phyloP scores from a whole-genome alignment of 2,797 vertebrate species.

The Carduelis carduelis region DNA sequence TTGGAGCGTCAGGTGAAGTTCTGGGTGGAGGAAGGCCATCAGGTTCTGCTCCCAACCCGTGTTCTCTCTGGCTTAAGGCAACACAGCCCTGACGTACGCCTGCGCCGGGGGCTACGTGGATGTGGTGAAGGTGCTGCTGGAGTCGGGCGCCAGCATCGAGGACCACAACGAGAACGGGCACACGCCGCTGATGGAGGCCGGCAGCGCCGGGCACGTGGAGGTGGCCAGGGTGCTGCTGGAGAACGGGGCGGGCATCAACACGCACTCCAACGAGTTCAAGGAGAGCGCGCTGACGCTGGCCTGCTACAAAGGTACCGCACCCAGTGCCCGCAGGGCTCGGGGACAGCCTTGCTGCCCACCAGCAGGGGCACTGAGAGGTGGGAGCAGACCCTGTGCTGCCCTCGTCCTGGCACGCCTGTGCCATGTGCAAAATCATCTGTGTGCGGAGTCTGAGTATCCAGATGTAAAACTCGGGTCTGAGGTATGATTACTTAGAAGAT shows the following conservation, averaged over 20 bases:
- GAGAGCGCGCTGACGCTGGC: conserved; percentile 83
- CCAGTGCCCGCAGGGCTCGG: too few species aligned
- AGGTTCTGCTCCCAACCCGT: not conserved
- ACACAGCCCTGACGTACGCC: conserved; percentile 82
- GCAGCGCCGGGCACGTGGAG: conserved; percentile 81
- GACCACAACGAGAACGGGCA: conserved; percentile 86
- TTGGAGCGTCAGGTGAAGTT: accelerated
- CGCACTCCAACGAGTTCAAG: conserved; percentile 85
- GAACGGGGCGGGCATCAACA: conserved; percentile 82
- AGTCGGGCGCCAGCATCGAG: conserved; percentile 82
- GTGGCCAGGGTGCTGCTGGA: conserved; percentile 82
- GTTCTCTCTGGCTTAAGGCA: conserved; percentile 64
- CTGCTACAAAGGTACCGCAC: conserved; percentile 77
- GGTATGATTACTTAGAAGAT: accelerated
- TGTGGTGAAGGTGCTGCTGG: conserved; percentile 82
- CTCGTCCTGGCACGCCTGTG: accelerated
- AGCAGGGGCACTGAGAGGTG: accelerated
- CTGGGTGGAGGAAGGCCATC: accelerated
- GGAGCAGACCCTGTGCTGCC: accelerated
- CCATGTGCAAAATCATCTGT: accelerated
- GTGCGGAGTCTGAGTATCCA: too few species aligned
- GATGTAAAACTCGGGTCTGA: not conserved
- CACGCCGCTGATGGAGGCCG: conserved; percentile 83
- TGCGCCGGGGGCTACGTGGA: conserved; percentile 84
- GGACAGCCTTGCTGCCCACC: not conserved